These are phyloP conservation scores for Xyliphius kryptos DNA, from an alignment of 2,113 vertebrate genomes.

Conservation along the genomic window DNA sequence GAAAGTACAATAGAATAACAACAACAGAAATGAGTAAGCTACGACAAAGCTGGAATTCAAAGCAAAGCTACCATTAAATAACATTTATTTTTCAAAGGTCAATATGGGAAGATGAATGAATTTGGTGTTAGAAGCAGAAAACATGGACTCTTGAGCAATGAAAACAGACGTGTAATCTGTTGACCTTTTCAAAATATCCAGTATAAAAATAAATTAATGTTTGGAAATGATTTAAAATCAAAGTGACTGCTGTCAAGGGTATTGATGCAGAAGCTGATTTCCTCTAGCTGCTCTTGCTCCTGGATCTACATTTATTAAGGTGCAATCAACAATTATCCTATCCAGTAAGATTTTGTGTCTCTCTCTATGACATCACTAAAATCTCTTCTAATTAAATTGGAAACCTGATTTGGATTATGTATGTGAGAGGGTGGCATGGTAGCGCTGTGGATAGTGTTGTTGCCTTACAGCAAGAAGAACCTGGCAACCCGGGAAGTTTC, in stretches of 20 bases:
- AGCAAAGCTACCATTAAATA: background rate
- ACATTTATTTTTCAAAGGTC: background rate
- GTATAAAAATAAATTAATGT: background rate
- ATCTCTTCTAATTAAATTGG: no score
- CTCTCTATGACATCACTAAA: no score
- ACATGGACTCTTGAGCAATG: slow-evolving; percentile 5
- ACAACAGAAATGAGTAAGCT: background rate
- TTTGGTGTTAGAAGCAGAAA: background rate
- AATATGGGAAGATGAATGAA: background rate
- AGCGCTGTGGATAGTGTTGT: no score
- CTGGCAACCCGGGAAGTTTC: no score
- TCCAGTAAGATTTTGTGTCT: no score
- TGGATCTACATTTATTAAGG: no score
- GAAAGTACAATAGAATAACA: background rate
- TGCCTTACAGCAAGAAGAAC: no score
- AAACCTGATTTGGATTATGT: no score
- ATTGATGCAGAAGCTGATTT: no score
- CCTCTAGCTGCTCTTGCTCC: no score
- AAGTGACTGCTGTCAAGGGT: background rate
- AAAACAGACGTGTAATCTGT: background rate
- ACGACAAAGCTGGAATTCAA: background rate
- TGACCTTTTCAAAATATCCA: background rate
- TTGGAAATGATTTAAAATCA: background rate
- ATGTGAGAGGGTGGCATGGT: no score
- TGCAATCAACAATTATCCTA: no score